Base-by-base conservation (phyloP, 2,797 vertebrate genomes). In the Lepilemur ruficaudatus region DNA sequence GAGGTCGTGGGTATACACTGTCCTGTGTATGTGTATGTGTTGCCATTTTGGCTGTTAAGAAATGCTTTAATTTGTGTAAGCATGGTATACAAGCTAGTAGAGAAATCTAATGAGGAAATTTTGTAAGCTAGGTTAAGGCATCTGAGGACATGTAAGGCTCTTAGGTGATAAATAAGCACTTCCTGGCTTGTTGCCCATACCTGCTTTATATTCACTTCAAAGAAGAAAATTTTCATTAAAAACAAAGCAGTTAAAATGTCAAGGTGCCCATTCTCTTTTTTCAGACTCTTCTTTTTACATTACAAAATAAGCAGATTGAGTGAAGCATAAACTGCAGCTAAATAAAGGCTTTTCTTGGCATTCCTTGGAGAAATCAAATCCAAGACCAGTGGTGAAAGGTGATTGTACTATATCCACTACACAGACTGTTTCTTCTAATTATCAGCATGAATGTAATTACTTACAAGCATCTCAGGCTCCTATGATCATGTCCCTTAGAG, bases 361-460 rank as follows among this genome's bases (percentile, higher is more conserved):
- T 97, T 97, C 85, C 97, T 98, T 96, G 96, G 97, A 98, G 98
- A 98, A 98, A 98, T 98, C 96, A 98, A 98, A 98, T 98, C 97
- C 97, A 98, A 98, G 97, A 98, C 96, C 89, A 81, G 87, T 96
- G 97, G 97, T 98, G 96, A 98, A 98, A 98, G 98, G 98, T 98
- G 98, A 97, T 70, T 97, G 96, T 90, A 97, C 96, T 97, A 38
- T 96, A 98, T 95, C 98, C 98, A 97, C 98, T 97, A 93, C 89
- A 98, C 93, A 96, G 98, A 98, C 97, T 76, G 94, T 98, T 98
- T 98, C 98, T 98, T 96, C 97, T 98, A 98, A 98, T 98, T 98
- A 98, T 96, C 97, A 97, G 96, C 94, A 96, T 96, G 97, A 98
- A 93, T 92, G 95, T 97, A 98, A 97, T 98, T 97, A 98, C 95